Evolutionary conservation across 2,797 vertebrate genomes (phyloP), one percentile per base, ranked within the genome.

Genomic region (Taenioides sp.): DNA sequence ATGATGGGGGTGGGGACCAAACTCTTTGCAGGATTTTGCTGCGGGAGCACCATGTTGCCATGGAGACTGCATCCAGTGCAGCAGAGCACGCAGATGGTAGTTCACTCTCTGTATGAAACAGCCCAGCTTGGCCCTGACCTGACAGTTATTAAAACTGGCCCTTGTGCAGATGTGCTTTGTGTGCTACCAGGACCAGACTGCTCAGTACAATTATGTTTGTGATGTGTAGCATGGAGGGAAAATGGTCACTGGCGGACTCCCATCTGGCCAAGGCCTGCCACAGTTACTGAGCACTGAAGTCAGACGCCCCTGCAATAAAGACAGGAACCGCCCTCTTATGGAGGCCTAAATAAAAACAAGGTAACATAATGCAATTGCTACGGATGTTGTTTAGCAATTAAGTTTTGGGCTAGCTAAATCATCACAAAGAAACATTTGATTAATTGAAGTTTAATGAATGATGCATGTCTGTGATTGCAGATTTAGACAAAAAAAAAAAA

Each of bases 31-130:
- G 84, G 83, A 88, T 88, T 92, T 85, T 90, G 80, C 83, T 85
- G 87, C 85, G 79, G 82, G 88, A 90, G 86, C 84, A 90, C 85
- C 83, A 87, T 87, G 91, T 93, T 93, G 87, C 89, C 87, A 93
- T 93, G 90, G 92, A 85, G 87, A 93, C 91, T 91, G 86, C 88
- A 91, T 92, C 91, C 89, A 82, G 81, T 89, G 87, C 87, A 86
- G 87, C 88, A 88, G 90, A 88, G 83, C 77, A 85, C 58, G 14
- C 88, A 91, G 89, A 91, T 91, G 88, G 86, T 60, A 61, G 60
- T 64, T 69, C 71, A 27, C 75, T 47, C 73, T 68, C 55, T 71
- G 73, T 62, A 34, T 65, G 52, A 76, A 84, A 80, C 74, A 74
- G 71, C 79, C 75, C 73, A 78, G 65, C 72, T 84, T 70, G 59